Evolutionary conservation across 2,888 invertebrate species (phyloP), one percentile per base, ranked within the genome.

Genomic region (Athetis lepigone): DNA sequence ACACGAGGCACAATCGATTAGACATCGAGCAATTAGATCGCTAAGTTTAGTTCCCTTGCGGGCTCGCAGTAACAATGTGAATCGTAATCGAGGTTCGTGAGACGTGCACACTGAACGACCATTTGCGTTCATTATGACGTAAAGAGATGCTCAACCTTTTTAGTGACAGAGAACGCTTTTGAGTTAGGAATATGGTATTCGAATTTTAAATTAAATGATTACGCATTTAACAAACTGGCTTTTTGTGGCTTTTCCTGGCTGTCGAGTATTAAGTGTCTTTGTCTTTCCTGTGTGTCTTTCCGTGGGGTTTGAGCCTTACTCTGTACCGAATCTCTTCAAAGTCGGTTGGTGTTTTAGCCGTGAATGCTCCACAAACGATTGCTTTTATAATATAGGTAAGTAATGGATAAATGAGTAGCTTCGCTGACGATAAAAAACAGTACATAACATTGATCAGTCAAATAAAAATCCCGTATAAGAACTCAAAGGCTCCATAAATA

Each of bases 11-110:
- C 67, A 77, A 80, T 80, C 80, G 80, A 79, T 79, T 77, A 75
- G 70, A 75, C 80, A 77, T 70, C 56, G 60, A 77, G 62, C 75
- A 80, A 80, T 80, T 80, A 79, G 80, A 80, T 73, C 80, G 52
- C 80, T 71, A 79, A 80, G 77, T 80, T 79, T 49, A 45, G 73
- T 67, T 79, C 77, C 73, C 80, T 65, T 42, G 79, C 67, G 77
- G 68, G 73, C 62, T 51, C 66, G 50, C 50, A 68, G 70, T 71
- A 71, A 77, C 79, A 79, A 75, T 75, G 75, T 73, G 70, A 77
- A 71, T 73, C 61, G 77, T 77, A 79, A 77, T 79, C 71, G 73
- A 73, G 73, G 73, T 73, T 70, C 70, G 50, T 62, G 51, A 33
- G 60, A 66, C 57, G 75, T 59, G 67, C 75, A 65, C 58, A 65